Base-by-base conservation (phyloP, 1,140 invertebrate species). In the Papilio polytes region DNA sequence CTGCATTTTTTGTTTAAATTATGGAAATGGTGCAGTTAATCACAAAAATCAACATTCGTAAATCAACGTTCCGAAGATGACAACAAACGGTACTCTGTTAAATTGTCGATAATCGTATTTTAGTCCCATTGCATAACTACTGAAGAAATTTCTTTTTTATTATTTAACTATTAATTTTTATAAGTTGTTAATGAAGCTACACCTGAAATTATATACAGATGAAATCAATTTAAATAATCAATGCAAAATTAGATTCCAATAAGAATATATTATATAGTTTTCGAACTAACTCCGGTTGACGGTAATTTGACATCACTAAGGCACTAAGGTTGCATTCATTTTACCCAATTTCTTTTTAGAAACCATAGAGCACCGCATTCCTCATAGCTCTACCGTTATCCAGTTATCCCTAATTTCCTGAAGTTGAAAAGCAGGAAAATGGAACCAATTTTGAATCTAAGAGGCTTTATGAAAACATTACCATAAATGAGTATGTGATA, bases 11-110 rank as follows among this genome's bases (percentile, higher is more conserved):
- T 86, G 85, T 90, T 87, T 87, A 89, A 89, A 84, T 84, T 81
- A 77, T 78, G 73, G 81, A 80, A 88, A 82, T 81, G 80, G 84
- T 86, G 76, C 82, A 87, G 73, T 85, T 88, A 87, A 85, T 83
- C 80, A 84, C 84, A 83, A 89, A 89, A 92, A 92, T 91, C 89
- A 92, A 94, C 90, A 92, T 89, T 92, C 80, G 83, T 89, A 89
- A 89, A 87, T 87, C 84, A 84, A 84, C 88, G 90, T 90, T 90
- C 88, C 20, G 81, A 88, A 87, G 72, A 78, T 80, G n/a, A 78
- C 59, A 74, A 82, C 59, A 77, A 77, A 44, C 66, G 18, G 13
- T 8, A 74, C 15, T 82, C n/a, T 63, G 66, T 36, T 77, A 77
- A 31, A 78, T 63, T 41, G 18, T 44, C 31, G 66, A 78, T 78